A percentile compares a stretch with the other conserved stretches of the same genome.
Conservation (phyloP, 2,797 vertebrate species). For the Sphenopsis melanotis region DNA sequence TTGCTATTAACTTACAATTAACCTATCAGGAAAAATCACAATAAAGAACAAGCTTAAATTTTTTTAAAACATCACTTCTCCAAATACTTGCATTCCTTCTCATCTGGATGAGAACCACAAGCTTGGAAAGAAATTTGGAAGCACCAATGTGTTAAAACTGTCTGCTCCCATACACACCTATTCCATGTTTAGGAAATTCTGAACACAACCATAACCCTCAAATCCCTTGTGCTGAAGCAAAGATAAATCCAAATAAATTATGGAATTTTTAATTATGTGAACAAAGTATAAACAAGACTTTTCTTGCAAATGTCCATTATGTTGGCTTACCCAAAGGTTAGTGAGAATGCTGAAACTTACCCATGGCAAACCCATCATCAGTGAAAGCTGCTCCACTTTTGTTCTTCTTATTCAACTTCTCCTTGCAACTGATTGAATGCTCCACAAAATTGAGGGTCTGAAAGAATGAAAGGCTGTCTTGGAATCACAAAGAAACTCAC, state of each 20-base stretch:
- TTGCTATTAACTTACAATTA: not conserved
- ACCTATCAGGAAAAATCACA: not conserved
- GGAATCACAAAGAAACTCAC: not conserved
- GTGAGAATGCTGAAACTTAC: constrained; percentile 71
- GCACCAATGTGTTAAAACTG: not conserved
- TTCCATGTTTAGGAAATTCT: not conserved
- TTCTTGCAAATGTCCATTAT: not conserved
- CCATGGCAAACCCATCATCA: constrained; percentile 98
- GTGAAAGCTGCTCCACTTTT: constrained; percentile 96
- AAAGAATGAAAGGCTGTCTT: not conserved
- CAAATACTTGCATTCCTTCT: not conserved
- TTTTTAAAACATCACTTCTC: not conserved
- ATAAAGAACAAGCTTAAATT: not conserved
- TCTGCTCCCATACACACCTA: not conserved
- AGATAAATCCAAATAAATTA: not conserved
- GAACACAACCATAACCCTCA: not conserved
- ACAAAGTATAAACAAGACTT: not conserved
- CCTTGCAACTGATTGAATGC: constrained; percentile 96
- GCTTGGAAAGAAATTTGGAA: not conserved
- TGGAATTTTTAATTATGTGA: not conserved
- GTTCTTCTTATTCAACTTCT: constrained; percentile 98
- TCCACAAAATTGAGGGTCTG: constrained; percentile 98
- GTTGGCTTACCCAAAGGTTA: not conserved
- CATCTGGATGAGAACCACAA: not conserved
- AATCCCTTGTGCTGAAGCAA: not conserved